These are phyloP conservation scores for Phocides pigmalion DNA, from an alignment of 1,140 invertebrate species.

Conservation along the genomic window DNA sequence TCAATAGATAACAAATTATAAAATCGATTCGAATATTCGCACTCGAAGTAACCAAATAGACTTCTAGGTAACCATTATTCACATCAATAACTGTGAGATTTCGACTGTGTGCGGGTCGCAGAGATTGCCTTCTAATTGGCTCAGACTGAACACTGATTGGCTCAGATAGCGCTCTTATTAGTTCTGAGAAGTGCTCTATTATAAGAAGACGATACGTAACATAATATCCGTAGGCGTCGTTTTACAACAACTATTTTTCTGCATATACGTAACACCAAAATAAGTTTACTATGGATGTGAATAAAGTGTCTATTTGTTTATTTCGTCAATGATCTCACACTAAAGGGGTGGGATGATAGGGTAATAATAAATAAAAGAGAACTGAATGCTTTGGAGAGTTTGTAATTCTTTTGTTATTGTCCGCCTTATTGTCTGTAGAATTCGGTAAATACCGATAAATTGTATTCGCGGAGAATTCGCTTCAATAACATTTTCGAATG, in stretches of 20 bases:
- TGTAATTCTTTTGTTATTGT: constrained; percentile 25
- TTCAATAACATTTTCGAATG: background rate
- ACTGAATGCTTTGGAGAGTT: constrained; percentile 2
- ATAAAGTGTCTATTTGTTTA: background rate
- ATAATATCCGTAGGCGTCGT: no score
- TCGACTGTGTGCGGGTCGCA: no score
- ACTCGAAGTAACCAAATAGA: background rate
- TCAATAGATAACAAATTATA: constrained; percentile 10
- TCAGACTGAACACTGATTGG: background rate
- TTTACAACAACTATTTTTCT: no score
- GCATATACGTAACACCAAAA: no score
- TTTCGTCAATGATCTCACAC: background rate
- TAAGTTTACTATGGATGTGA: background rate
- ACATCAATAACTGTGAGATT: no score
- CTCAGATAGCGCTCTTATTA: background rate
- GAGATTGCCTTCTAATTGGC: no score
- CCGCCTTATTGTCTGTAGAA: constrained; percentile 7
- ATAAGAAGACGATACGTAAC: background rate
- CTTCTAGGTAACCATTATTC: no score
- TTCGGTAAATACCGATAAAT: constrained; percentile 19
- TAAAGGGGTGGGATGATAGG: background rate
- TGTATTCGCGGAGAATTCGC: background rate
- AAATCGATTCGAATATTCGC: constrained; percentile 13
- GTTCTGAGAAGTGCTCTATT: background rate
- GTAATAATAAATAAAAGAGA: constrained; percentile 19